Evolutionary conservation across 2,113 vertebrate species (phyloP).

Genomic region (Petroica traversi): DNA sequence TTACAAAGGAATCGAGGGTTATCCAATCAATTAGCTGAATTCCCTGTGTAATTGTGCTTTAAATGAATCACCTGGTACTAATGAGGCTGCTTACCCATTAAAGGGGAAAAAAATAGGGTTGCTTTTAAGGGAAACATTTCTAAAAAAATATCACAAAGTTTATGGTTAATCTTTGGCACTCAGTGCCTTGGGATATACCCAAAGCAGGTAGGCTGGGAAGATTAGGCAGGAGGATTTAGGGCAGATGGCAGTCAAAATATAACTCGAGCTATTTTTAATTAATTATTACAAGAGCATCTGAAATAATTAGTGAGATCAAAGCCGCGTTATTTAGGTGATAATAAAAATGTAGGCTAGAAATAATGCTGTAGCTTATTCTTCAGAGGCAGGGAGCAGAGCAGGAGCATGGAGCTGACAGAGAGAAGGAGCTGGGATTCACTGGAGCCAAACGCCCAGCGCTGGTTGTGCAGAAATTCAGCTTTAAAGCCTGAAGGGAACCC

Average conservation of each 20-base stretch:
- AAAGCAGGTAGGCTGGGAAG: slow-evolving; percentile 8
- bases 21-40: slow-evolving; percentile 58
- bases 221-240: not conserved
- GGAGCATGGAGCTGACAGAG: not conserved
- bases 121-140: not conserved
- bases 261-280: not conserved
- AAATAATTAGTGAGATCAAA: not conserved
- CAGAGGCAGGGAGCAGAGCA: not conserved
- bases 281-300: not conserved
- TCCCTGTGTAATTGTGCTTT: slow-evolving; percentile 59
- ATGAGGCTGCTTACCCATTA: slow-evolving; percentile 15
- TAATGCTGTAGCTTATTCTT: not conserved
- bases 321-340: not conserved
- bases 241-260: not conserved
- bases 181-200: not conserved
- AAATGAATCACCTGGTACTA: slow-evolving; percentile 65
- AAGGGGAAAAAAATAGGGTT: not conserved
- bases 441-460: not conserved
- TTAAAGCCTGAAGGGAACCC: not conserved
- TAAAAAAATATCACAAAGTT: not conserved
- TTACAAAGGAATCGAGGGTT: slow-evolving; percentile 65
- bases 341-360: not conserved
- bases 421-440: not conserved
- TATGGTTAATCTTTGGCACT: not conserved
- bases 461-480: not conserved